phyloP scores from a whole-genome alignment of 2,113 vertebrate species.

The Carassius auratus region DNA sequence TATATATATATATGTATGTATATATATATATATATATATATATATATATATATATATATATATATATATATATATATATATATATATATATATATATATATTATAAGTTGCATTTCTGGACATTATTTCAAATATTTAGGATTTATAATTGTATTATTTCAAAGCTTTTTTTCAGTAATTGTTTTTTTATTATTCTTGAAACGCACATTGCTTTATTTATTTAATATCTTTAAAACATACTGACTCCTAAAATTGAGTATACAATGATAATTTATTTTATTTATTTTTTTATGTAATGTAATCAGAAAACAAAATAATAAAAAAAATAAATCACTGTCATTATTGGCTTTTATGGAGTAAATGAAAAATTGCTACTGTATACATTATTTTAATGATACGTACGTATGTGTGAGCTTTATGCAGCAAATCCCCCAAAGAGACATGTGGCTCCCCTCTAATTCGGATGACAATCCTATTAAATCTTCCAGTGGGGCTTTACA shows the following conservation, averaged over 20 bases:
- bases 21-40: too few species aligned
- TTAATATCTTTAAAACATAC: background rate
- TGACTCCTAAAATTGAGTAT: background rate
- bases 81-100: too few species aligned
- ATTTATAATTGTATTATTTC: background rate
- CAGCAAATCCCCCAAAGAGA: background rate
- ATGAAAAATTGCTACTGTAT: background rate
- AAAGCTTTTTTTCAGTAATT: background rate
- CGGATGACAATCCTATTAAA: slow-evolving; percentile 41
- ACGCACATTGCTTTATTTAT: background rate
- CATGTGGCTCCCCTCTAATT: slow-evolving; percentile 27
- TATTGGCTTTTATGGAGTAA: background rate
- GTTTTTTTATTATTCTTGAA: background rate
- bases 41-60: too few species aligned
- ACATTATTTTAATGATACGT: background rate
- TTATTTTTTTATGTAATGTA: too few species aligned
- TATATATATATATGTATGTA: too few species aligned
- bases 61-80: too few species aligned
- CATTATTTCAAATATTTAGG: background rate
- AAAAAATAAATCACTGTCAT: background rate
- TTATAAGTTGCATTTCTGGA: background rate
- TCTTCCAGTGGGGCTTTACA: background rate
- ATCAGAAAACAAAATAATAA: too few species aligned
- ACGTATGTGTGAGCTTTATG: background rate
- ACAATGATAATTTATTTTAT: too few species aligned